Evolutionary conservation across 1,140 invertebrate genomes (phyloP).

Genomic region (Drosophila paulistorum): DNA sequence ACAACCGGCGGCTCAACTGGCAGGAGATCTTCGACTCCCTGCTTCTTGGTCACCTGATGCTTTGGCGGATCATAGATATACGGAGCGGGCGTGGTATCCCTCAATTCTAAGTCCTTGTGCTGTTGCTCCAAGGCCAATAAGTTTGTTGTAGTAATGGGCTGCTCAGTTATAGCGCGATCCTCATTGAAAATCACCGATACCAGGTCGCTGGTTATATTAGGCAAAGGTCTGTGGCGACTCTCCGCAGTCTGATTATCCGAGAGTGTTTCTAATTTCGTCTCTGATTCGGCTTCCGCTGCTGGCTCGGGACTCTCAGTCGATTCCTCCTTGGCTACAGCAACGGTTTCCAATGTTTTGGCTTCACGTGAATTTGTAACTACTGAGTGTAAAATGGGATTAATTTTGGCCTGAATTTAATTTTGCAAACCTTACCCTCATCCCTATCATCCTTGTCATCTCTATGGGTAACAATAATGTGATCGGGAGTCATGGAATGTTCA

Average conservation of each 20-base stretch:
- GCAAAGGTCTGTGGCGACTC: slow-evolving; percentile 31
- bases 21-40: slow-evolving; percentile 57
- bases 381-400: background rate
- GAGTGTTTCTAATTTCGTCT: slow-evolving; percentile 6
- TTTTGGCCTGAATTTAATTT: background rate
- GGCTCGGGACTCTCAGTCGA: background rate
- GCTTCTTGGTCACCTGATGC: slow-evolving; percentile 69
- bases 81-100: slow-evolving; percentile 25
- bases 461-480: background rate
- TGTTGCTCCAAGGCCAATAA: slow-evolving; percentile 53
- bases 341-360: slow-evolving; percentile 48
- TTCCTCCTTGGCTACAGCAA: background rate
- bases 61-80: slow-evolving; percentile 47
- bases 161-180: slow-evolving; percentile 62
- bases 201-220: slow-evolving; percentile 55
- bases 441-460: slow-evolving; percentile 24
- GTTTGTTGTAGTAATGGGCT: slow-evolving; percentile 60
- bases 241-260: slow-evolving; percentile 28
- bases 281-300: slow-evolving; percentile 1
- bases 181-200: slow-evolving; percentile 63
- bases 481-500: slow-evolving; percentile 3
- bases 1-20: slow-evolving; percentile 31
- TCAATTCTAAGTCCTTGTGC: slow-evolving; percentile 30
- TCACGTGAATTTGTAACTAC: slow-evolving; percentile 48
- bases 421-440: slow-evolving; percentile 21